Evolutionary conservation across 2,797 vertebrate genomes (phyloP), one percentile per base, ranked within the genome.

Genomic region (Rhinogobio ventralis): DNA sequence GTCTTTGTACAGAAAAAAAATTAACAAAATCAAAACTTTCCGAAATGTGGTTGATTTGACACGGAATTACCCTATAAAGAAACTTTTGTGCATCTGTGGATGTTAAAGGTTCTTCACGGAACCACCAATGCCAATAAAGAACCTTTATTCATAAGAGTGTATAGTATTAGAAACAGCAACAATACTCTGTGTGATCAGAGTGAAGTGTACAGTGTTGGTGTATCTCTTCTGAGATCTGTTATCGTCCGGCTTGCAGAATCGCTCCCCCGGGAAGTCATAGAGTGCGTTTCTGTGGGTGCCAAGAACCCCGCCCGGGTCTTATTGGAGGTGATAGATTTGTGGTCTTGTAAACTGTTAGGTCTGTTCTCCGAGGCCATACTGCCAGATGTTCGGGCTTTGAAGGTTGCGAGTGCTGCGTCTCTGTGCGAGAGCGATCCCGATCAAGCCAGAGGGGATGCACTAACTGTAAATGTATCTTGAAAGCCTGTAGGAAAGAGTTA

Each of bases 341-440:
- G 90, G 87, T 82, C 73, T 85, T 74, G 83, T 68, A 87, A 90
- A 90, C 87, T 85, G 87, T 93, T 91, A 23, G 90, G 85, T 77
- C 79, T 87, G 86, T 7, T 68, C 82, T 89, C 85, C 9, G 55
- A 81, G 73, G 77, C 64, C 71, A 51, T 17, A 36, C n/a, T 75
- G 68, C 74, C 86, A 87, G 83, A 87, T 87, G 79, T 87, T 62
- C 28, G 13, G n/a, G 23, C 84, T 87, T 82, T 87, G 66, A 78
- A 85, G 79, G 15, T 39, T 51, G 64, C 19, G 46, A 39, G 77
- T 5, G 36, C 66, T 33, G 17, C 86, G 89, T 90, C 45, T 51
- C 87, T 86, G 86, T 90, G 91, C 33, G 20, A 69, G 64, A 55
- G 30, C 14, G 3, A 8, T 78, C 51, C 39, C 23, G 77, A 81